Evolutionary conservation across 2,113 vertebrate genomes (phyloP), one percentile per base, ranked within the genome.

Genomic region (Aspiorhynchus laticeps): DNA sequence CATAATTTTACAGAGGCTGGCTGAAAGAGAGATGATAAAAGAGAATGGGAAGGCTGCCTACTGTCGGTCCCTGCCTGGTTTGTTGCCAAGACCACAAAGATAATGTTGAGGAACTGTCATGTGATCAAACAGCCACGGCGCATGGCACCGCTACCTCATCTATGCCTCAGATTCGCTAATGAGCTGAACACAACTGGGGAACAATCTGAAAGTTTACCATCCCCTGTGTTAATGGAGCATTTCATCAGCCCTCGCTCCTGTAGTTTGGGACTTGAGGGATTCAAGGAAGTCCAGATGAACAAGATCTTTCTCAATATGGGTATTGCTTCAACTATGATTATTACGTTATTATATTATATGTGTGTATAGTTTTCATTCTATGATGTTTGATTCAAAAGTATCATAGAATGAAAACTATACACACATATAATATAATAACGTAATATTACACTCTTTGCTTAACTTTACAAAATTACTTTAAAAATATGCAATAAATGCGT

Each of bases 171-270:
- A 67, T 69, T 76, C 15, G 33, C 87, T 92, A 94, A 94, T 91
- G 90, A 93, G 88, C 85, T 31, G 17, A 85, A 65, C 24, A 41
- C 88, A 85, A 51, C 41, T 31, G 26, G 88, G 26, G 65, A 93
- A 90, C 87, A 92, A 91, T 87, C 75, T 87, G 89, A 87, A 92
- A 65, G 84, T 91, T 91, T 89, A n/a, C 36, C 12, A n/a, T 43
- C 24, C 46, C 2, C 15, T 86, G 46, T 26, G 43, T 31, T 86
- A 59, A 80, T 51, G 14, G 21, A 51, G n/a, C 31, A 80, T 61
- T 63, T 67, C 91, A 93, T 87, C 84, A 89, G 89, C 43, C 21
- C 56, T 36, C 5, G 53, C 89, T 79, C 41, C 24, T 63, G 14
- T 81, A n/a, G 33, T 19, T 10, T 26, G 7, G 56, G 36, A 41